Base-by-base conservation (phyloP, 1,140 invertebrate genomes). In the Conus ventricosus region DNA sequence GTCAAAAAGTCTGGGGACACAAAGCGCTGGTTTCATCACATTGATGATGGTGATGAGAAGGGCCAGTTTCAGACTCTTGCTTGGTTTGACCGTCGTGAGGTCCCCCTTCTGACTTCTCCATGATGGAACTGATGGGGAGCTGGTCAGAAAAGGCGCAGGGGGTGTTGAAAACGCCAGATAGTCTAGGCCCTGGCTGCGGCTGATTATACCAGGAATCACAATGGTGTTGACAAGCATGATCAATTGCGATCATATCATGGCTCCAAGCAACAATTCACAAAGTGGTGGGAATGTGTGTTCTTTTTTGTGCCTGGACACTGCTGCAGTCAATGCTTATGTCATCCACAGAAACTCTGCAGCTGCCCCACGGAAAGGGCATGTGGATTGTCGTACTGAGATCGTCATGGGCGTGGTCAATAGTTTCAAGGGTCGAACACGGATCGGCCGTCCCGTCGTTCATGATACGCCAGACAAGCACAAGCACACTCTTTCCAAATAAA, bases 201-300 rank as follows among this genome's bases (percentile, higher is more conserved):
- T n/a, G 75, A 78, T 10, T 78, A n/a, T 4, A 78, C 75, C 75
- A 39, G 3, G n/a, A 39, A n/a, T 4, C 5, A 78, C 27, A 78
- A 78, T n/a, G 75, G 15, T n/a, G 75, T 78, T n/a, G 75, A 78
- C 75, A 78, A 78, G 27, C 75, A 78, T 39, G 75, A 78, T 39
- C 75, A 78, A 23, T 10, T 78, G 75, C 75, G 1, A n/a, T 78
- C 75, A 10, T 78, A 78, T n/a, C n/a, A 78, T 11, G 39, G 39
- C 39, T 39, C 39, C 39, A 78, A 78, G n/a, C 75, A 25, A 39
- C 11, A 78, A 1, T 78, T 78, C 75, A n/a, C 8, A 10, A 78
- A 2, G 27, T 78, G 75, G 75, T 78, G 75, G 75, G n/a, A 78
- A 23, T 78, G 5, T 78, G 75, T 78, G 11, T 39, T 39, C 39